Percentiles rank a stretch among this genome's conserved stretches.
Evolutionary conservation across 2,888 invertebrate genomes (phyloP).

Genomic region (Limnephilus rhombicus): DNA sequence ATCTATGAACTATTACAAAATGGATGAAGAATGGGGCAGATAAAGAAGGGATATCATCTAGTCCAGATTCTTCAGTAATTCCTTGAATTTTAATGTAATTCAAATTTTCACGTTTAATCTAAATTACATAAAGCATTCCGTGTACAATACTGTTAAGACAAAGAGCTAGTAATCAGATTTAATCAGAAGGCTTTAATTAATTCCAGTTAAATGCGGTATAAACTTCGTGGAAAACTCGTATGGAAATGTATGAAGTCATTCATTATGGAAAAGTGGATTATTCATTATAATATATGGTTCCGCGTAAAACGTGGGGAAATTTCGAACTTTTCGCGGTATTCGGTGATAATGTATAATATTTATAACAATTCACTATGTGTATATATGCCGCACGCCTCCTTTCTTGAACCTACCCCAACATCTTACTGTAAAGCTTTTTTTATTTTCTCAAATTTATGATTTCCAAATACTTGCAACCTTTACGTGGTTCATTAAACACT

Average conservation of each 20-base stretch:
- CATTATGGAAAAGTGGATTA: slow-evolving; percentile 43
- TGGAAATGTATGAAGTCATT: slow-evolving; percentile 52
- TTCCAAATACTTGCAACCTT: background rate
- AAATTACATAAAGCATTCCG: slow-evolving; percentile 13
- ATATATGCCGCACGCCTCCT: background rate
- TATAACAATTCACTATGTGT: background rate
- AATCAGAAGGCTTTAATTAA: background rate
- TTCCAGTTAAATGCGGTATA: slow-evolving; percentile 56
- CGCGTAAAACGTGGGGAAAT: slow-evolving; percentile 35
- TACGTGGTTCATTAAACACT: background rate
- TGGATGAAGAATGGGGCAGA: background rate
- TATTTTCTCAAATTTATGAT: background rate
- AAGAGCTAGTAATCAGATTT: background rate
- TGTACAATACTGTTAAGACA: background rate
- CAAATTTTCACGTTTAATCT: background rate
- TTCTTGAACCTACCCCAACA: background rate
- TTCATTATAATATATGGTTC: slow-evolving; percentile 47
- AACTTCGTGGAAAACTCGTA: slow-evolving; percentile 53
- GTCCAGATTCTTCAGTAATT: background rate
- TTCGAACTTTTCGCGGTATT: slow-evolving; percentile 13
- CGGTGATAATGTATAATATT: background rate
- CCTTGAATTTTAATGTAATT: background rate
- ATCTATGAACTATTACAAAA: background rate
- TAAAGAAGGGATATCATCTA: background rate
- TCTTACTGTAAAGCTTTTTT: background rate